A percentile compares a stretch with the other conserved stretches of the same genome.
phyloP scores from a whole-genome alignment of 1,140 invertebrate genomes.

The Trichomalopsis sarcophagae region DNA sequence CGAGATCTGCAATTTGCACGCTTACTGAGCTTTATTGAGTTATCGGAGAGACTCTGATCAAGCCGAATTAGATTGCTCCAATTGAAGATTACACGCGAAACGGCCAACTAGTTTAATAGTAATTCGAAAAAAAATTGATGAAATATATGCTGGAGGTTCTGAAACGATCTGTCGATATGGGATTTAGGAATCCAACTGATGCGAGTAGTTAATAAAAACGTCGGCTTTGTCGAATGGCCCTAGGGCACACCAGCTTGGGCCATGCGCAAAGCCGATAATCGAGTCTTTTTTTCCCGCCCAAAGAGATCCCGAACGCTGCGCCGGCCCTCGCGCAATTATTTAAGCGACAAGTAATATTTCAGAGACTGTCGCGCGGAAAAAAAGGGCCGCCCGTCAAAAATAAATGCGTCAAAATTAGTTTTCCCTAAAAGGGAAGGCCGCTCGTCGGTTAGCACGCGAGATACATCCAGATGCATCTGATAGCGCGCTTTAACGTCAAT shows the following conservation, averaged over 20 bases:
- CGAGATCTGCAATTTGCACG: constrained; percentile 2
- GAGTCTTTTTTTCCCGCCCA: neutral
- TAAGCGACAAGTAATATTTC: neutral
- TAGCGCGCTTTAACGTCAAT: constrained; percentile 33
- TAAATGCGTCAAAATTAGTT: neutral
- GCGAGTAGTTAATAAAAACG: neutral
- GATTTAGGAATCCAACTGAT: neutral
- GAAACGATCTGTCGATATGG: neutral
- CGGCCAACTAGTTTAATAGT: too few relatives aligned
- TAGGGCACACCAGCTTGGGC: too few relatives aligned
- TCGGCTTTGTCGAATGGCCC: neutral
- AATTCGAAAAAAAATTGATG: too few relatives aligned
- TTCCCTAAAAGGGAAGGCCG: neutral
- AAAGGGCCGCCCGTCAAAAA: neutral
- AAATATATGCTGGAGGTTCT: too few relatives aligned
- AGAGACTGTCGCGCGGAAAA: neutral
- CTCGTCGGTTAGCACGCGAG: neutral
- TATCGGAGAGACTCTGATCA: neutral
- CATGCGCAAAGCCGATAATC: neutral
- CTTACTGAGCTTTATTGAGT: neutral
- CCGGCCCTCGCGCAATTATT: neutral
- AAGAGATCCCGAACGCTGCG: neutral
- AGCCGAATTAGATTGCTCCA: neutral
- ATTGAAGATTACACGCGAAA: too few relatives aligned
- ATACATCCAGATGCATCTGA: constrained; percentile 26